phyloP scores from a whole-genome alignment of 2,113 vertebrate species.

The Sus scrofa region T2T-Sscrofa CM000827.6:96161501-96162000 shows the following conservation, averaged over 20 bases:
- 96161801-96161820: background rate
- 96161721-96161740: background rate
- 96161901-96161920: background rate
- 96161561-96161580: background rate
- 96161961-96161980: background rate
- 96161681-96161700: background rate
- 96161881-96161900: background rate
- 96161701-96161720: background rate
- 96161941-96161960: background rate
- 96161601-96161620: background rate
- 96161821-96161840: background rate
- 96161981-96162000: too few relatives aligned
- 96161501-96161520: background rate
- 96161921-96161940: background rate
- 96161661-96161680: background rate
- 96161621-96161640: background rate
- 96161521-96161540: background rate
- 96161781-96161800: background rate
- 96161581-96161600: background rate
- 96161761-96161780: background rate
- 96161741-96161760: background rate
- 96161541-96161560: background rate
- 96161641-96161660: background rate
- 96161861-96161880: background rate
- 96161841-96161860: background rate